Conservation (phyloP, 2,113 vertebrate species). For the Scortum barcoo region DNA sequence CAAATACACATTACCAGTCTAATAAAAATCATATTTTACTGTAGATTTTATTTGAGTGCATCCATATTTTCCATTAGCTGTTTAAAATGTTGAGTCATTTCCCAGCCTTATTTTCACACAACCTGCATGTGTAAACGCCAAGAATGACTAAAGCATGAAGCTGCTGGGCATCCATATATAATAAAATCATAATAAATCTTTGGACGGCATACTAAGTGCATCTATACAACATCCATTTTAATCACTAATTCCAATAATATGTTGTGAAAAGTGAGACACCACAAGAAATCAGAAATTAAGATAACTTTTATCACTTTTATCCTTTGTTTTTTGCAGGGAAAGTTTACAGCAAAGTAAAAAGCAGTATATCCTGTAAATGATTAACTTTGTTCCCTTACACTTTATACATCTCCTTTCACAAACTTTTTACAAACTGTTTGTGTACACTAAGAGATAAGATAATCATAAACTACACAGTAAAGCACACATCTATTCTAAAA, state of each 20-base stretch:
- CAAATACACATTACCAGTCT: neutral
- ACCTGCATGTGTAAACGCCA: neutral
- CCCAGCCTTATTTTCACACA: neutral
- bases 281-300: neutral
- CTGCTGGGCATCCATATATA: neutral
- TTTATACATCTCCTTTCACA: conserved; percentile 26
- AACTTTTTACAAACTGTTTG: conserved; percentile 26
- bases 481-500: conserved; percentile 15
- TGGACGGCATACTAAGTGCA: neutral
- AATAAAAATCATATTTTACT: neutral
- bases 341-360: conserved; percentile 13
- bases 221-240: neutral
- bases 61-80: neutral
- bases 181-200: neutral
- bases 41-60: neutral
- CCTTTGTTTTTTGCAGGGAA: neutral
- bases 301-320: neutral
- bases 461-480: conserved; percentile 39
- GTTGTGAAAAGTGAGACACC: neutral
- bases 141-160: neutral
- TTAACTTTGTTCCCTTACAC: conserved; percentile 2
- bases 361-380: conserved; percentile 17
- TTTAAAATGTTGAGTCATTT: neutral
- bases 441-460: conserved; percentile 27
- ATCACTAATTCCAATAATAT: neutral